Conservation (phyloP, 2,888 invertebrate genomes). For the Actias luna region DNA sequence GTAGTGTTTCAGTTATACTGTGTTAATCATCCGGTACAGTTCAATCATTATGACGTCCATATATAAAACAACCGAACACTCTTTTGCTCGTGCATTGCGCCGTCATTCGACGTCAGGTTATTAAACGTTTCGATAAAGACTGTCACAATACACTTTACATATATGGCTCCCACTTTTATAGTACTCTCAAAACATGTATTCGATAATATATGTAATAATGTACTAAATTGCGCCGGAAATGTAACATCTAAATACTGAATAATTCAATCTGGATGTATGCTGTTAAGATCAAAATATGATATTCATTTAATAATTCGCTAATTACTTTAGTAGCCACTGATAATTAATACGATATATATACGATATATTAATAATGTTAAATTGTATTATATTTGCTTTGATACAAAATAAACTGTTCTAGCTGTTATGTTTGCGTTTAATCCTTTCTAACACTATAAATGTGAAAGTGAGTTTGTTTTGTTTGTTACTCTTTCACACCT, state of each 20-base stretch:
- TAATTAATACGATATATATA: neutral
- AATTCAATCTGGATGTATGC: neutral
- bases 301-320: neutral
- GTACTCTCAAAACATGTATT: conserved; percentile 25
- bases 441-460: too few species aligned
- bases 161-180: conserved; percentile 43
- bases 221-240: conserved; percentile 1
- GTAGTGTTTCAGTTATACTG: too few species aligned
- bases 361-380: neutral
- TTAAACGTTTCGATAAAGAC: conserved; percentile 57
- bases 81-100: conserved; percentile 28
- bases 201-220: conserved; percentile 10
- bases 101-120: conserved; percentile 35
- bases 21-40: too few species aligned
- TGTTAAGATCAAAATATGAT: neutral
- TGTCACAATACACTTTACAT: conserved; percentile 57
- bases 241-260: neutral
- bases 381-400: neutral
- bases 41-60: too few species aligned
- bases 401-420: neutral
- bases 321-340: neutral
- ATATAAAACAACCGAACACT: too few species aligned
- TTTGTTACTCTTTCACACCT: too few species aligned
- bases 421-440: neutral
- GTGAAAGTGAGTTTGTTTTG: too few species aligned